Conservation (phyloP, 2,113 vertebrate genomes). For the Rhinichthys klamathensis region DNA sequence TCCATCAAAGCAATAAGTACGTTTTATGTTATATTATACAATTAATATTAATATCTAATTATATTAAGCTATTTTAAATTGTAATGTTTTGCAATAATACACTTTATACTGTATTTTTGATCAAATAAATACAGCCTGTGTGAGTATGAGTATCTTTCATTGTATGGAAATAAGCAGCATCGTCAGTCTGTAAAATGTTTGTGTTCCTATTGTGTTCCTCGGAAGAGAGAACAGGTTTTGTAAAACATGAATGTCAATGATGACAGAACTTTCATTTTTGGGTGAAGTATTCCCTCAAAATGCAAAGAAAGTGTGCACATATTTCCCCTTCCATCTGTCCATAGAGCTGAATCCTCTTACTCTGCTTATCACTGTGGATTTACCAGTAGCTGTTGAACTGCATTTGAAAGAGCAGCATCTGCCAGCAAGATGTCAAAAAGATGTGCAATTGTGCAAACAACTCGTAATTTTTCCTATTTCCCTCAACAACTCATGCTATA, state of each 20-base stretch:
- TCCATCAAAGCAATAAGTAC: too few relatives aligned
- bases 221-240: not conserved
- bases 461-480: not conserved
- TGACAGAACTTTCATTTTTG: not conserved
- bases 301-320: not conserved
- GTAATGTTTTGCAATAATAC: too few relatives aligned
- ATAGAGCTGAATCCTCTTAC: constrained; percentile 27
- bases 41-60: too few relatives aligned
- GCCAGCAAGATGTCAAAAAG: constrained; percentile 11
- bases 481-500: not conserved
- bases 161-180: not conserved
- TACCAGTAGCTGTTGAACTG: constrained; percentile 12
- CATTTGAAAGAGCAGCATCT: constrained; percentile 9
- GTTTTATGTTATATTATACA: too few relatives aligned
- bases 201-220: not conserved
- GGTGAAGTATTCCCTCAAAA: constrained; percentile 4
- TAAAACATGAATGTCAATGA: not conserved
- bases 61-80: too few relatives aligned
- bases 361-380: constrained; percentile 23
- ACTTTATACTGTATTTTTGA: too few relatives aligned
- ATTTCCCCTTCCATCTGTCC: constrained; percentile 27
- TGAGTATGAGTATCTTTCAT: too few relatives aligned
- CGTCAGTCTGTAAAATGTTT: not conserved
- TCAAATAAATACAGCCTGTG: too few relatives aligned
- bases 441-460: constrained; percentile 1